Base-by-base conservation (phyloP, 2,888 invertebrate species). In the Ectemnius continuus region DNA sequence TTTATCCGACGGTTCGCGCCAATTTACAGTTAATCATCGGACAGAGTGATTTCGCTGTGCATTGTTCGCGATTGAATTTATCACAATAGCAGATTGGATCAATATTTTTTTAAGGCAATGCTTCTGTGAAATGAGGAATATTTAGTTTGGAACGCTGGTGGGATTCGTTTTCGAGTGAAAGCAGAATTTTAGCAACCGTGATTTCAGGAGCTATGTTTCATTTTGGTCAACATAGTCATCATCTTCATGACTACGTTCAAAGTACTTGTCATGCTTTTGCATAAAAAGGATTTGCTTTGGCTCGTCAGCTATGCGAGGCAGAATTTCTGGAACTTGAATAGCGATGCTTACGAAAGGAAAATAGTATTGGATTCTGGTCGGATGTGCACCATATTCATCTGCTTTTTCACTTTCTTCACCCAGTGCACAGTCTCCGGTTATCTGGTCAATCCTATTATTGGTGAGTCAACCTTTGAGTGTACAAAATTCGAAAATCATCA, bases 131-230 rank as follows among this genome's bases (percentile, higher is more conserved):
- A 63, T 52, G 16, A 2, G n/a, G 23, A 23, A 23, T 23, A 23
- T 23, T 23, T 3, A 23, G 2, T 23, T 23, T 23, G 23, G 23
- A 23, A 23, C 23, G 23, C 23, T 20, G 23, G 14, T n/a, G 6
- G 2, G 20, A 36, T 16, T 26, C 3, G 4, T 63, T 28, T 4
- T 20, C 3, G 16, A 45, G 14, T 0, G 6, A 14, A 14, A 14
- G 16, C 26, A 20, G 26, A 36, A 66, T 46, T 20, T 28, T 11
- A 14, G 28, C 0, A 3, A 3, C 23, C 4, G 8, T 56, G 3
- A 36, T 82, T 81, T 36, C 67, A 85, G 85, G 81, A 78, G 0
- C 14, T 63, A n/a, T 70, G 78, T 26, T 82, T 81, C 26, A 70
- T 62, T 20, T 20, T 70, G 1, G 80, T 80, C 67, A 78, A 70